Conservation (phyloP, 2,113 vertebrate species). For the Catharus bicknelli region DNA sequence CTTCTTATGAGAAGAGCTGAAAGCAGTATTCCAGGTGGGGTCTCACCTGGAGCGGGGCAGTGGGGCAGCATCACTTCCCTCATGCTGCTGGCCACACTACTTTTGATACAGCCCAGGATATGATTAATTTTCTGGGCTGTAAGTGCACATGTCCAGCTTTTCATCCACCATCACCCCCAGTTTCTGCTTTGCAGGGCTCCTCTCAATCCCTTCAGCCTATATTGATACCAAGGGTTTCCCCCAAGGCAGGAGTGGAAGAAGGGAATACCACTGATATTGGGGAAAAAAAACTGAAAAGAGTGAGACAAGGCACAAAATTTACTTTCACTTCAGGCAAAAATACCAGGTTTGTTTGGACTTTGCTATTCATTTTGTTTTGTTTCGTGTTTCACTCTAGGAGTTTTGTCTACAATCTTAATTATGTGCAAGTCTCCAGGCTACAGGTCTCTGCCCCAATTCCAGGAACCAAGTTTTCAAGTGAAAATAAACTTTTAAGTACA, state of each 20-base stretch:
- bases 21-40: not conserved
- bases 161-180: not conserved
- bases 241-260: not conserved
- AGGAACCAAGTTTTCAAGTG: slow-evolving; percentile 16
- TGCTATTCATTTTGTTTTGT: not conserved
- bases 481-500: slow-evolving; percentile 1
- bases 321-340: not conserved
- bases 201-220: not conserved
- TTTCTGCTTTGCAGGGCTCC: not conserved
- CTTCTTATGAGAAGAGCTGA: not conserved
- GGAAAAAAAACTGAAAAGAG: not conserved
- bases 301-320: not conserved
- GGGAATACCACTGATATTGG: not conserved
- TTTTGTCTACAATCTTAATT: not conserved
- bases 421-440: not conserved
- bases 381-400: not conserved
- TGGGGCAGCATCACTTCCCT: not conserved
- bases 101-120: not conserved
- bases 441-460: not conserved
- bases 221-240: not conserved
- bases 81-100: rapidly evolving
- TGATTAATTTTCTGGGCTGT: not conserved
- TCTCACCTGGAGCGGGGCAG: not conserved
- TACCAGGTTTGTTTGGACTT: not conserved
- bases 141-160: not conserved